Evolutionary conservation across 2,888 invertebrate genomes (phyloP).

Genomic region (Aspidiotus rigidus): DNA sequence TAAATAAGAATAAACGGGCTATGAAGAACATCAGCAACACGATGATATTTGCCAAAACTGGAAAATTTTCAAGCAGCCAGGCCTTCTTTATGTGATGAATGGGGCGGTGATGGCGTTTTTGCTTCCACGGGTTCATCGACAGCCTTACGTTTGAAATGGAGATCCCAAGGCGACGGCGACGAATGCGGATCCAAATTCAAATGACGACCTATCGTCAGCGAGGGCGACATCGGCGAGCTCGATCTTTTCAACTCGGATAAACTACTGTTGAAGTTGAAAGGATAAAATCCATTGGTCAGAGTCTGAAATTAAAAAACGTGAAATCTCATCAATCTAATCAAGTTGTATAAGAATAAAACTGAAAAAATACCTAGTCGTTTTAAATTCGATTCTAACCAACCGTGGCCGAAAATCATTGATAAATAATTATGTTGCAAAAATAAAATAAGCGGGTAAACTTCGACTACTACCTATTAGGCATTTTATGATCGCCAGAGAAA

Average conservation of each 20-base stretch:
- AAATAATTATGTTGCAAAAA: no score
- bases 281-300: constrained; percentile 46
- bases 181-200: constrained; percentile 45
- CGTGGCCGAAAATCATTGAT: no score
- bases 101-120: constrained; percentile 38
- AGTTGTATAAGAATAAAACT: no score
- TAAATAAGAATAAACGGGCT: background rate
- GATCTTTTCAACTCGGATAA: constrained; percentile 29
- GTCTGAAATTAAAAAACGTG: constrained; percentile 42
- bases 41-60: background rate
- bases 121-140: constrained; percentile 49
- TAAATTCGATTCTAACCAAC: no score
- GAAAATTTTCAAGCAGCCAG: constrained; percentile 43
- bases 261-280: constrained; percentile 54
- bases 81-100: constrained; percentile 42
- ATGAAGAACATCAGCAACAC: background rate
- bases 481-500: no score
- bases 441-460: no score
- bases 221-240: constrained; percentile 6
- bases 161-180: constrained; percentile 41
- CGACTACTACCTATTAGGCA: no score
- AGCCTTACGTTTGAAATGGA: constrained; percentile 44
- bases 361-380: no score
- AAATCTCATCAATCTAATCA: no score
- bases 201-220: constrained; percentile 40